Evolutionary conservation across 2,797 vertebrate genomes (phyloP).

Genomic region (Sebastes nivosus): DNA sequence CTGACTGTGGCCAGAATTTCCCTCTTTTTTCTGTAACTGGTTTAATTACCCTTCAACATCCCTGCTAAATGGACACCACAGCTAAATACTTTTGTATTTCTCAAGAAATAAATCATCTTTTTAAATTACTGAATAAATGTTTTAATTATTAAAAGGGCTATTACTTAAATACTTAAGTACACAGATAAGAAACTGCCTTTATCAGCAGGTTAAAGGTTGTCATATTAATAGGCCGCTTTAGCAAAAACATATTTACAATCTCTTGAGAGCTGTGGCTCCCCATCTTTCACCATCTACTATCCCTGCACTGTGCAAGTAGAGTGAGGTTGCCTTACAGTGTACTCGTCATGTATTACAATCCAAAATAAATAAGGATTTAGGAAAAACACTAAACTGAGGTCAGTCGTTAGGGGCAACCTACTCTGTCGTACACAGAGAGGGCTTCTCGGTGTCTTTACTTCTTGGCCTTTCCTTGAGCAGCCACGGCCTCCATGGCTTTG

Average conservation of each 20-base stretch:
- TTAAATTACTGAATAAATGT: too few species aligned
- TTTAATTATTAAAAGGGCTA: neutral
- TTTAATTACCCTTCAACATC: neutral
- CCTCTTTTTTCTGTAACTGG: neutral
- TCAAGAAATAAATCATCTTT: too few species aligned
- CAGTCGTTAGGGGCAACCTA: constrained; percentile 27
- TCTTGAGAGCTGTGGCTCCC: constrained; percentile 46
- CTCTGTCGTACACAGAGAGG: neutral
- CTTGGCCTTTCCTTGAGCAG: constrained; percentile 93
- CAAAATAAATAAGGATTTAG: constrained; percentile 33
- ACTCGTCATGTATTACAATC: constrained; percentile 15
- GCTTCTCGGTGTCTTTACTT: constrained; percentile 77
- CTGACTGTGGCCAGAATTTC: neutral
- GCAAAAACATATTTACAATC: constrained; percentile 28
- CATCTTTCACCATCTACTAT: neutral
- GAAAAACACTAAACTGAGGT: constrained; percentile 30
- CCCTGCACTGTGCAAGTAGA: constrained; percentile 5
- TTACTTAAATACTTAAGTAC: constrained; percentile 7
- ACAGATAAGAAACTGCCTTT: neutral
- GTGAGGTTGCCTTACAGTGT: constrained; percentile 5
- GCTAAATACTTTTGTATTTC: too few species aligned
- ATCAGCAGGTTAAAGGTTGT: neutral
- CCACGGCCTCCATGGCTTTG: constrained; percentile 94
- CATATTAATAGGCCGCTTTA: neutral
- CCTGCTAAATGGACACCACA: neutral